These are phyloP conservation scores for Avahi laniger DNA, from an alignment of 2,797 vertebrate species.

Conservation along the genomic window DNA sequence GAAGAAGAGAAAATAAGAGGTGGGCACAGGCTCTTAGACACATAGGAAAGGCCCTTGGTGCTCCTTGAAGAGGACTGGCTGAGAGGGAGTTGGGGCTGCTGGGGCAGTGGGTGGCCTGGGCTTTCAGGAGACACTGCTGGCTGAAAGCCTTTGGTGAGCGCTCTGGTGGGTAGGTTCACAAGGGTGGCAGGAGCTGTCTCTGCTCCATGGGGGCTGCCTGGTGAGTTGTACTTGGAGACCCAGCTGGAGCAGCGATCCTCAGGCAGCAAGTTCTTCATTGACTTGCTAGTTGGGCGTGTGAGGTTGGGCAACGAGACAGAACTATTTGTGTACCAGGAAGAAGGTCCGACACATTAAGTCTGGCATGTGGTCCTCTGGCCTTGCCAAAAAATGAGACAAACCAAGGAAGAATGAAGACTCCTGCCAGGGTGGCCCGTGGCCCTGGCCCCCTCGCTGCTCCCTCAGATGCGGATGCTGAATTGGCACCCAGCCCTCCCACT, in stretches of 20 bases:
- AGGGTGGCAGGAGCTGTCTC: not conserved
- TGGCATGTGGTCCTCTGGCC: constrained; percentile 45
- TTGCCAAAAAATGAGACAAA: constrained; percentile 68
- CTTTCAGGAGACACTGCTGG: not conserved
- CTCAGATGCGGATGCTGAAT: constrained; percentile 53
- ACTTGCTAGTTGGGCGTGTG: constrained; percentile 33
- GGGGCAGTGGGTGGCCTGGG: not conserved
- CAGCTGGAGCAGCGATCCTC: not conserved
- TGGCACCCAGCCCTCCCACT: constrained; percentile 31
- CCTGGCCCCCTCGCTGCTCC: not conserved
- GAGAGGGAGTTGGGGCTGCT: not conserved
- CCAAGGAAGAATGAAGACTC: constrained; percentile 29
- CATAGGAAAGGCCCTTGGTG: not conserved
- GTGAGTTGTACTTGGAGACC: not conserved
- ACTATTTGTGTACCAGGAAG: constrained; percentile 67
- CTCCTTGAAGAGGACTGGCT: not conserved
- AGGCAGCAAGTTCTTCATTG: not conserved
- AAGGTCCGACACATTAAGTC: constrained; percentile 61
- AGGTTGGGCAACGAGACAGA: constrained; percentile 53
- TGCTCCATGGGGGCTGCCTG: not conserved
- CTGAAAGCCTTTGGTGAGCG: not conserved
- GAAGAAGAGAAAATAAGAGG: not conserved
- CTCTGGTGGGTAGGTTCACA: not conserved
- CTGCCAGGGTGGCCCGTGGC: constrained; percentile 54
- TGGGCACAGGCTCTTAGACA: not conserved